phyloP scores from a whole-genome alignment of 1,140 invertebrate genomes.

The Drosophila lacteicornis region DNA sequence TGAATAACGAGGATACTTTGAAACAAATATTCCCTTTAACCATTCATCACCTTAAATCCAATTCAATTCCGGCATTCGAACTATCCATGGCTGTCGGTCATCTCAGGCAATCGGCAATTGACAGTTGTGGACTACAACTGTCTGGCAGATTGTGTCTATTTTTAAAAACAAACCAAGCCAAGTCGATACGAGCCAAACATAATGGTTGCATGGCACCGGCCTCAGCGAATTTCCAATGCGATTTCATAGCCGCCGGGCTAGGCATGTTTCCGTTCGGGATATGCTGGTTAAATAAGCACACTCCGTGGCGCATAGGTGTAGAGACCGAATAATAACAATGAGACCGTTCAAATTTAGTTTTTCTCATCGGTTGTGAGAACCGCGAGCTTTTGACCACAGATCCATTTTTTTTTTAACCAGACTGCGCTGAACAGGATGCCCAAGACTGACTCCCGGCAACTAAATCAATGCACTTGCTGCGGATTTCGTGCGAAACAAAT shows the following conservation, averaged over 20 bases:
- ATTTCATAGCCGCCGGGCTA: conserved; percentile 1
- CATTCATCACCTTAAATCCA: background rate
- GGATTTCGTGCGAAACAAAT: conserved; percentile 65
- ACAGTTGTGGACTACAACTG: conserved; percentile 66
- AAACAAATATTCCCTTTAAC: background rate
- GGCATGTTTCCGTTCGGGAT: conserved; percentile 1
- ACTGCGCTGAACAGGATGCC: conserved; percentile 51
- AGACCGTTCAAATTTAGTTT: conserved; percentile 52
- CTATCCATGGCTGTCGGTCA: conserved; percentile 12
- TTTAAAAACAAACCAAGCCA: conserved; percentile 51
- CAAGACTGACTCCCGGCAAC: conserved; percentile 18
- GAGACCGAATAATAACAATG: conserved; percentile 60
- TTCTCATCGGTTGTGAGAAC: conserved; percentile 35
- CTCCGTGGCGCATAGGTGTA: conserved; percentile 5
- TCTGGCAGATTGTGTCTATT: conserved; percentile 53
- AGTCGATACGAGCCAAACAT: conserved; percentile 32
- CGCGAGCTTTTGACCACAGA: background rate
- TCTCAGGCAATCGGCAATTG: conserved; percentile 44
- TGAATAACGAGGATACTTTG: background rate
- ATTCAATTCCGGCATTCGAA: conserved; percentile 54
- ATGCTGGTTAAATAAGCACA: conserved; percentile 47
- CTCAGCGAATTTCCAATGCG: conserved; percentile 36
- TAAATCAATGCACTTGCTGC: conserved; percentile 30
- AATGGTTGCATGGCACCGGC: conserved; percentile 66
- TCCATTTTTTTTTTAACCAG: conserved; percentile 48